Evolutionary conservation across 2,113 vertebrate genomes (phyloP).

Genomic region (Stictonetta naevosa): DNA sequence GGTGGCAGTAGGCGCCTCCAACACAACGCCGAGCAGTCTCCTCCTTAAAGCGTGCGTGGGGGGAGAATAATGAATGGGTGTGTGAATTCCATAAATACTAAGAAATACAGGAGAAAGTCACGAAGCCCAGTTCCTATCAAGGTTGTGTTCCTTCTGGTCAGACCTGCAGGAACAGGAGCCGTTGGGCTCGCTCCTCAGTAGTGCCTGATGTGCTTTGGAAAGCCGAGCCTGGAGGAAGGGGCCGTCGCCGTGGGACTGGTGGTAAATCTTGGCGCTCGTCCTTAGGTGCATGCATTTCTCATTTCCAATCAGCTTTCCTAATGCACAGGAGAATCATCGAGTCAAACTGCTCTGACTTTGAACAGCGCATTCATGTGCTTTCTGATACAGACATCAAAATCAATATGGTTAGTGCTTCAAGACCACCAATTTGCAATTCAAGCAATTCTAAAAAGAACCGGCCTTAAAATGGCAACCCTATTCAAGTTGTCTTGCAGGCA

Average conservation of each 20-base stretch:
- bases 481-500: not conserved
- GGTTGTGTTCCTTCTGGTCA: not conserved
- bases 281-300: not conserved
- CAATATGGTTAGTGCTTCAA: not conserved
- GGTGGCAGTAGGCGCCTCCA: not conserved
- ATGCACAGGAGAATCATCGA: not conserved
- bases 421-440: not conserved
- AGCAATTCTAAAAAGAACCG: not conserved
- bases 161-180: not conserved
- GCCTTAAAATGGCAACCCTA: not conserved
- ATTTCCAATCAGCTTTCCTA: not conserved
- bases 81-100: not conserved
- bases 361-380: not conserved
- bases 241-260: not conserved
- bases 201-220: not conserved
- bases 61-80: not conserved
- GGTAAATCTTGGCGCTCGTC: not conserved
- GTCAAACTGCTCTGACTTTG: not conserved
- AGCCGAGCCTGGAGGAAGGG: not conserved
- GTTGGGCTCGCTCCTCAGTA: not conserved
- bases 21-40: not conserved
- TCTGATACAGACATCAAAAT: not conserved
- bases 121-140: not conserved
- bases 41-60: not conserved
- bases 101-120: not conserved